These are phyloP conservation scores for Heliconius hermathena DNA, from an alignment of 1,140 invertebrate species.

Conservation along the genomic window DNA sequence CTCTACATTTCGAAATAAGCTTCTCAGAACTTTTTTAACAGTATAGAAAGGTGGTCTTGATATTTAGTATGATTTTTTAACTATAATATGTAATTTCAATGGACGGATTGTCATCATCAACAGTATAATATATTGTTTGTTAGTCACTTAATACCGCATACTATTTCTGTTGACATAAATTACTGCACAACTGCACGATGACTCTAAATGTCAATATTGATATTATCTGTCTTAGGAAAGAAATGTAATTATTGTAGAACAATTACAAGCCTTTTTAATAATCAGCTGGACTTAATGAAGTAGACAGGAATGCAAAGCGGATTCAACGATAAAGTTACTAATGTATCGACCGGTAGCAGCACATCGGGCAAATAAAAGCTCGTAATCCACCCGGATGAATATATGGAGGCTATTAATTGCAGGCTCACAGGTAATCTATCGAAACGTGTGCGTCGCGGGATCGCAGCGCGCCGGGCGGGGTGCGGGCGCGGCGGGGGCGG, in stretches of 20 bases:
- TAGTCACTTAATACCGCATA: not conserved
- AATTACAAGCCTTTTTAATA: slow-evolving; percentile 19
- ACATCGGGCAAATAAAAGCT: slow-evolving; percentile 62
- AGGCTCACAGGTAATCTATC: slow-evolving; percentile 75
- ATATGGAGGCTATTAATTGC: slow-evolving; percentile 78
- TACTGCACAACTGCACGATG: not conserved
- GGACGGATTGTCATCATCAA: not conserved
- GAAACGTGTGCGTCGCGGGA: slow-evolving; percentile 46
- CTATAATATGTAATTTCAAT: not conserved
- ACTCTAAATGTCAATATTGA: not conserved
- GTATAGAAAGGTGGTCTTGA: not conserved
- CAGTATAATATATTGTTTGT: not conserved
- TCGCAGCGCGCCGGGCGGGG: slow-evolving; percentile 36
- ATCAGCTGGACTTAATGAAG: slow-evolving; percentile 31
- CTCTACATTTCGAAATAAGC: slow-evolving; percentile 18
- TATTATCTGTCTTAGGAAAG: not conserved
- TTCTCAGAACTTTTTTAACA: not conserved
- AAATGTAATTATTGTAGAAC: slow-evolving; percentile 12
- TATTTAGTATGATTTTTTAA: not conserved
- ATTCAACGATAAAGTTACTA: slow-evolving; percentile 48
- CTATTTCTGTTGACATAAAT: not conserved
- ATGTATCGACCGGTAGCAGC: slow-evolving; percentile 54
- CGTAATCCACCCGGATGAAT: slow-evolving; percentile 74
- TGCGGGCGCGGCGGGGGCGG: slow-evolving; percentile 37
- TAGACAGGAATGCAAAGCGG: slow-evolving; percentile 38